Base-by-base conservation (phyloP, 2,797 vertebrate species). In the Oreonectes daqikongensis region DNA sequence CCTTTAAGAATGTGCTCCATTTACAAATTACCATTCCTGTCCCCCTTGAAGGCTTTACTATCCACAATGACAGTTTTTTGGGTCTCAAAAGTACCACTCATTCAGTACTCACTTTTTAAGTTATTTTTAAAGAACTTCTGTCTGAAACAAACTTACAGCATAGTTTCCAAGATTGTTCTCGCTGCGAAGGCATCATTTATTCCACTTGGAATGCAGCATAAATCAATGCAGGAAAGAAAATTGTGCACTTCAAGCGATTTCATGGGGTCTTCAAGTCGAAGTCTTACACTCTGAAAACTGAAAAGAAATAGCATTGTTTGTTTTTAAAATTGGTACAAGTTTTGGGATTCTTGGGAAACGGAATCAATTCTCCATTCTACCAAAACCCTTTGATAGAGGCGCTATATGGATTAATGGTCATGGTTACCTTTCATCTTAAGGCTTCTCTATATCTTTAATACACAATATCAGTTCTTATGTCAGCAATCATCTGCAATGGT, bases 401-500 rank as follows among this genome's bases (percentile, higher is more conserved):
- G 90, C 90, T 86, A 90, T 93, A 90, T 93, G 91, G 92, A 94
- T 93, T 93, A 93, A 94, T 93, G 91, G 90, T 89, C 88, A 89
- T 89, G 86, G 90, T 92, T 93, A 91, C 90, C 89, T 87, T 82
- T 85, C 86, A 86, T 89, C 91, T 90, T 48, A 69, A 82, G 89
- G 90, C 87, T 87, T 87, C 88, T 90, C 84, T 87, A 90, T 92
- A 89, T 90, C 80, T 86, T 89, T 93, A 93, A 93, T 93, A 92
- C 91, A 92, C 88, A 87, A 92, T 87, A 94, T 93, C 90, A 90
- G 92, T 94, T 93, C 87, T 89, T 92, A 78, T 86, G 92, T 93
- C 93, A 93, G 89, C 88, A 90, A 88, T 88, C 90, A 91, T 89
- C 89, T 88, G 86, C 84, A 89, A 89, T 85, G 91, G 90, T 91